A percentile compares a stretch with the other conserved stretches of the same genome.
phyloP scores from a whole-genome alignment of 2,888 invertebrate genomes.

The Trimorus sp. region DNA sequence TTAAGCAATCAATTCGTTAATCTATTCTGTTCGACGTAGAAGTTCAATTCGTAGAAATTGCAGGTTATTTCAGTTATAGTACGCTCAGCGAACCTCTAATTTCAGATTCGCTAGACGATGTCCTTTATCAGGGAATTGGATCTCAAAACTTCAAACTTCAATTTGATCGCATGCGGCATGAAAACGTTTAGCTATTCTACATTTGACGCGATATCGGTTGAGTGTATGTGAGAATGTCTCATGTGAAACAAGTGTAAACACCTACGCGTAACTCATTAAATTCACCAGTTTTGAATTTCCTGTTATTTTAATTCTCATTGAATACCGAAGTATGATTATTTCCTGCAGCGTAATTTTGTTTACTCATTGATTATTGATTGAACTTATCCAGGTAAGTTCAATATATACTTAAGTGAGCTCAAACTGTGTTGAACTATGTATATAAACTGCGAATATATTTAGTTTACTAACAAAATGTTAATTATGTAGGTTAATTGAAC shows the following conservation, averaged over 20 bases:
- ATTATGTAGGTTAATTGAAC: too few relatives aligned
- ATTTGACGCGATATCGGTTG: conserved; percentile 24
- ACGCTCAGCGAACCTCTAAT: conserved; percentile 44
- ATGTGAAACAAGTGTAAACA: background rate
- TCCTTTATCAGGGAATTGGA: conserved; percentile 52
- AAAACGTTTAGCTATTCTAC: conserved; percentile 31
- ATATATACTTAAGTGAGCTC: too few relatives aligned
- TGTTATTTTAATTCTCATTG: too few relatives aligned
- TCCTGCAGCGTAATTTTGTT: too few relatives aligned
- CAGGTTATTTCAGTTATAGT: conserved; percentile 44
- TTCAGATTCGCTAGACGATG: conserved; percentile 37
- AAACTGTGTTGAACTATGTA: too few relatives aligned
- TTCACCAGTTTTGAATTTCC: too few relatives aligned
- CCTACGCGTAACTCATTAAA: too few relatives aligned
- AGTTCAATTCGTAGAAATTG: conserved; percentile 48
- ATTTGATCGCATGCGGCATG: conserved; percentile 43
- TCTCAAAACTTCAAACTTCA: conserved; percentile 54
- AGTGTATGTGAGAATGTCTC: conserved; percentile 35
- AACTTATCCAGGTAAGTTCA: too few relatives aligned
- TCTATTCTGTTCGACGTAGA: conserved; percentile 39
- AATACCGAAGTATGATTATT: too few relatives aligned
- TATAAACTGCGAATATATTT: too few relatives aligned
- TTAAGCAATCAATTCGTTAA: conserved; percentile 54
- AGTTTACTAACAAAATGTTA: too few relatives aligned
- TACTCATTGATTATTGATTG: too few relatives aligned